A percentile compares a stretch with the other conserved stretches of the same genome.
Conservation (phyloP, 1,140 invertebrate genomes). For the Epicauta chinensis region DNA sequence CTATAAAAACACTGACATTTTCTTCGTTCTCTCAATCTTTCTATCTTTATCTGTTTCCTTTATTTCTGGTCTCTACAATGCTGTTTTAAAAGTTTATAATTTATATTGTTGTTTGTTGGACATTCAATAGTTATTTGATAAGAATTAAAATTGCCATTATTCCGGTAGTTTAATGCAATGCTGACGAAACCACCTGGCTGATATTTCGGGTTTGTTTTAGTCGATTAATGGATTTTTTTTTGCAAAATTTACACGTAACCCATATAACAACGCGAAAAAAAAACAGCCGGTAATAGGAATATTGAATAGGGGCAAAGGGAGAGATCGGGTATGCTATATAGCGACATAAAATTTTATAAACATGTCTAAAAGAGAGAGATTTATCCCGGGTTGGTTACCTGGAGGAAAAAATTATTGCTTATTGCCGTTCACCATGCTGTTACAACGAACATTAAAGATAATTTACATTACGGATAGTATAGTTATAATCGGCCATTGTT, state of each 20-base stretch:
- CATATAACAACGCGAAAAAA: too few relatives aligned
- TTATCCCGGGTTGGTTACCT: conserved; percentile 17
- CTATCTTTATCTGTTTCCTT: too few relatives aligned
- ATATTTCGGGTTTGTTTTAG: too few relatives aligned
- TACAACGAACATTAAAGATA: conserved; percentile 24
- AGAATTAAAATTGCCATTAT: conserved; percentile 4
- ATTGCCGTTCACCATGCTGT: conserved; percentile 24
- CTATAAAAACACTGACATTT: conserved; percentile 17
- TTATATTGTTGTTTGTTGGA: background rate
- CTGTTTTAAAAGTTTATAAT: background rate
- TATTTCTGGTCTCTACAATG: too few relatives aligned
- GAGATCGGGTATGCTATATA: too few relatives aligned
- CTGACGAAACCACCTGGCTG: too few relatives aligned
- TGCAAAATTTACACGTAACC: too few relatives aligned
- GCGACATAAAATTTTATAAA: conserved; percentile 7
- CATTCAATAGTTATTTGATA: conserved; percentile 1
- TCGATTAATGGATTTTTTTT: too few relatives aligned
- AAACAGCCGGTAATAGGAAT: too few relatives aligned
- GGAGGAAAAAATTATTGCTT: conserved; percentile 18
- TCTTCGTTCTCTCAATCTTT: background rate
- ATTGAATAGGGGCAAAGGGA: too few relatives aligned
- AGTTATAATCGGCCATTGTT: conserved; percentile 25
- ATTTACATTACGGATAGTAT: conserved; percentile 27
- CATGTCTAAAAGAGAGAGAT: conserved; percentile 16
- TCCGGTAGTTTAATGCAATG: background rate